A percentile compares a stretch with the other conserved stretches of the same genome.
These are phyloP conservation scores for Phyllostomus hastatus DNA, from an alignment of 2,113 vertebrate species.

Conservation along the genomic window DNA sequence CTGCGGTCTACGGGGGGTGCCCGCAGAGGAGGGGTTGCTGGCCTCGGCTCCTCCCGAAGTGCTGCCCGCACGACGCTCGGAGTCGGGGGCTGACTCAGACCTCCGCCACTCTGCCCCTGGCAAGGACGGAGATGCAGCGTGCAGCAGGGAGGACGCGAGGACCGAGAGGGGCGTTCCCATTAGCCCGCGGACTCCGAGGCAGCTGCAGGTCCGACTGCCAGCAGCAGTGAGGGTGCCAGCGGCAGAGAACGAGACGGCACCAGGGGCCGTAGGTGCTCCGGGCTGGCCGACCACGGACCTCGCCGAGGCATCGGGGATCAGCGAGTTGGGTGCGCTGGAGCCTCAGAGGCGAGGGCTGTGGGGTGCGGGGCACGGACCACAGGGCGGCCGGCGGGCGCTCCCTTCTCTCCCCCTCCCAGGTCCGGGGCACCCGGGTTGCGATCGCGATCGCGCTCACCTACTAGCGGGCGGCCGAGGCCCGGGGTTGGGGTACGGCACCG, in stretches of 20 bases:
- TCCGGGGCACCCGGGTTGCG: background rate
- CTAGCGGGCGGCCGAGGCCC: background rate
- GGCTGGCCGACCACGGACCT: background rate
- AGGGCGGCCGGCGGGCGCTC: background rate
- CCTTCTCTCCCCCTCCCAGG: background rate
- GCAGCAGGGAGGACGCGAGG: background rate
- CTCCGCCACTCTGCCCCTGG: background rate
- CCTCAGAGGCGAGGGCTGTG: background rate
- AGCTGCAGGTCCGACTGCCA: background rate
- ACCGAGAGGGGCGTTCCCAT: background rate
- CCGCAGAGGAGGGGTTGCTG: background rate
- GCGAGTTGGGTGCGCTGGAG: background rate
- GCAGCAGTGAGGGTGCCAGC: background rate
- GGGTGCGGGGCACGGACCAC: background rate
- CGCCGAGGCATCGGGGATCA: background rate
- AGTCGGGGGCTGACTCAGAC: background rate
- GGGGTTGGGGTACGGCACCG: background rate
- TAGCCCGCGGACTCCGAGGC: background rate
- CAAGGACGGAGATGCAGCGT: background rate
- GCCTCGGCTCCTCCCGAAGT: background rate
- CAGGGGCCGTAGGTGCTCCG: background rate
- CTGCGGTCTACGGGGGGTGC: background rate
- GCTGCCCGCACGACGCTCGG: background rate
- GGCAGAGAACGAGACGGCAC: background rate
- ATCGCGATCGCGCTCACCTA: constrained; percentile 56